Base-by-base conservation (phyloP, 1,140 invertebrate species). In the Paralvinella palmiformis region DNA sequence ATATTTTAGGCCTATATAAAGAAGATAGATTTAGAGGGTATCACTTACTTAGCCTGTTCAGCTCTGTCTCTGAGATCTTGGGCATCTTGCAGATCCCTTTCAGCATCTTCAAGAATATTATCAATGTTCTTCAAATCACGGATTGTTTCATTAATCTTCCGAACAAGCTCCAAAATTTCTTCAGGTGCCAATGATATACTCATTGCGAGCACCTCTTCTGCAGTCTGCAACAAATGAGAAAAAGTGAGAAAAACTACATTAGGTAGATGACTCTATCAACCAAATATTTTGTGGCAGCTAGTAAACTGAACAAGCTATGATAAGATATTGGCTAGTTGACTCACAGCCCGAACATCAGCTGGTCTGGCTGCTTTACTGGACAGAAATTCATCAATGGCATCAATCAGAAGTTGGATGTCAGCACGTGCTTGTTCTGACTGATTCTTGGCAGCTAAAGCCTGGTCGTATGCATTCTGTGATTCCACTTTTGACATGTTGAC, bases 121-220 rank as follows among this genome's bases (percentile, higher is more conserved):
- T 96, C 91, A 62, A 95, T 94, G 75, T 97, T 87, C 33, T 90
- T 93, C 4, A 97, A 80, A 7, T 89, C 89, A 2, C 86, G 85
- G 5, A 96, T 90, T 6, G 92, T 92, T 20, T 86, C 81, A 73
- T 92, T 91, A 59, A 98, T 97, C 70, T 89, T 83, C 41, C 86
- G 82, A 2, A 93, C 91, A 45, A 97, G 75, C 29, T 88, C 83
- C 52, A 85, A 86, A 62, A 98, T 96, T 82, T 96, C 87, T 62
- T 92, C 86, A 3, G 92, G 92, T 75, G 88, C 85, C 45, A 91
- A 75, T 7, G 88, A 85, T 10, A 90, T 90, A 33, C 83, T 81
- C 72, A 85, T 84, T 13, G 77, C 83, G 37, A 92, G 74, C 15
- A 84, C 80, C 74, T 84, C 75, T 22, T 79, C 68, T 13, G 75